A percentile compares a stretch with the other conserved stretches of the same genome.
These are phyloP conservation scores for Agriopis leucophaearia DNA, from an alignment of 2,888 invertebrate species.

Conservation along the genomic window DNA sequence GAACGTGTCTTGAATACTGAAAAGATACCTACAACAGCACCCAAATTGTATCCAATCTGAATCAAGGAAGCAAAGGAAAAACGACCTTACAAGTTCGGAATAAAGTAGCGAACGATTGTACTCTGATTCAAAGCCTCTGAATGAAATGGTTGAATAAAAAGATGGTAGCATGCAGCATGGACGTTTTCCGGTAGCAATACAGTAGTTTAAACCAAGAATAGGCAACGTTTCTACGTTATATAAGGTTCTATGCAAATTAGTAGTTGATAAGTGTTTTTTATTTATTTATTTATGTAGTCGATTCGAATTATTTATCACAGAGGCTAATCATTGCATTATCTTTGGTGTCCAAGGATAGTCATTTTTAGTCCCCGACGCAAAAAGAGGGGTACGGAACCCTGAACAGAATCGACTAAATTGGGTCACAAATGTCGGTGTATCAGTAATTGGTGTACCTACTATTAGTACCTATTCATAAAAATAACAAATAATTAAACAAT, in stretches of 20 bases:
- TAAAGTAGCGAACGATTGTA: constrained; percentile 3
- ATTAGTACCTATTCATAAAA: no score
- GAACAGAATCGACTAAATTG: no score
- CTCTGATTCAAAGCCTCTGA: background rate
- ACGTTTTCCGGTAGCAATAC: background rate
- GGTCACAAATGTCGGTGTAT: no score
- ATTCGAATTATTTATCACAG: no score
- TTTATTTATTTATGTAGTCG: no score
- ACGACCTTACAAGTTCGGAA: background rate
- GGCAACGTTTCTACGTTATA: background rate
- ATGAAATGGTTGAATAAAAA: constrained; percentile 5
- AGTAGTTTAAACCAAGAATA: background rate
- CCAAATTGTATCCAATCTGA: constrained; percentile 3
- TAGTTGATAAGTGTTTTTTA: no score
- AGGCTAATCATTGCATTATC: no score
- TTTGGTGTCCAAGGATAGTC: no score
- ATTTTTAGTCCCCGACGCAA: no score
- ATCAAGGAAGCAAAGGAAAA: background rate
- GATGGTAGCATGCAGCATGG: background rate
- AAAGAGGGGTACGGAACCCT: no score
- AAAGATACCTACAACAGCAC: constrained; percentile 16
- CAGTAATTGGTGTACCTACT: no score
- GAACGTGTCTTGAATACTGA: constrained; percentile 29
- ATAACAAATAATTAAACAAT: no score
- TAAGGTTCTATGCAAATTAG: background rate